Evolutionary conservation across 2,888 invertebrate species (phyloP), one percentile per base, ranked within the genome.

Genomic region (Cryptocheilus praepositus): DNA sequence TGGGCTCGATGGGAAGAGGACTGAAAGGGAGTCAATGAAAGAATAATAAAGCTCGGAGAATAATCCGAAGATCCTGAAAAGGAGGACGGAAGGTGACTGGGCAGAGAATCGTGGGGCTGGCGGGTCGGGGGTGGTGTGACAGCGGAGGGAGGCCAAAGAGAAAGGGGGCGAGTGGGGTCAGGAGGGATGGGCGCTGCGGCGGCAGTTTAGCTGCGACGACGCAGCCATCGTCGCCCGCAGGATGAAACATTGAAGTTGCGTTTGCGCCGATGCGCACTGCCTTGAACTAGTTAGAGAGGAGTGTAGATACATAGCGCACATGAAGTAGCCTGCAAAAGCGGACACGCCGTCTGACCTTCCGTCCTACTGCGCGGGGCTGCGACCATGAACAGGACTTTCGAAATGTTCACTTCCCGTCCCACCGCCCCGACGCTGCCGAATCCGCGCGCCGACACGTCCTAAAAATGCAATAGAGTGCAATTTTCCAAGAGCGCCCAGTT

Each of bases 161-260:
- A 46, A 46, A 46, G 46, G 16, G 46, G 16, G 3, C 16, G 46
- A 15, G 28, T 7, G 16, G 46, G n/a, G 3, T 16, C n/a, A n/a
- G n/a, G 49, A 16, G 49, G 18, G 49, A 49, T 18, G 49, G 49
- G 49, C n/a, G 49, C 18, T 49, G 18, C 49, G 49, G 49, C 16
- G 49, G 49, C 18, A 49, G 49, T 16, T 49, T 16, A 49, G 49
- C 49, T 18, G 49, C 61, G 61, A 44, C 28, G 56, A 49, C 64
- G 67, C 51, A 55, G 45, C 46, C 51, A 60, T 63, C 70, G 52
- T 61, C 67, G 70, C 73, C 70, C 59, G 65, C 72, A 73, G 65
- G 67, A 77, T 74, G 67, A 71, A 74, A 74, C 71, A 70, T 75
- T 75, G 64, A 74, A 64, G 71, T 69, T 53, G 71, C 74, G 74